These are phyloP conservation scores for Dasypolia templi DNA, from an alignment of 2,888 invertebrate genomes.

Conservation along the genomic window DNA sequence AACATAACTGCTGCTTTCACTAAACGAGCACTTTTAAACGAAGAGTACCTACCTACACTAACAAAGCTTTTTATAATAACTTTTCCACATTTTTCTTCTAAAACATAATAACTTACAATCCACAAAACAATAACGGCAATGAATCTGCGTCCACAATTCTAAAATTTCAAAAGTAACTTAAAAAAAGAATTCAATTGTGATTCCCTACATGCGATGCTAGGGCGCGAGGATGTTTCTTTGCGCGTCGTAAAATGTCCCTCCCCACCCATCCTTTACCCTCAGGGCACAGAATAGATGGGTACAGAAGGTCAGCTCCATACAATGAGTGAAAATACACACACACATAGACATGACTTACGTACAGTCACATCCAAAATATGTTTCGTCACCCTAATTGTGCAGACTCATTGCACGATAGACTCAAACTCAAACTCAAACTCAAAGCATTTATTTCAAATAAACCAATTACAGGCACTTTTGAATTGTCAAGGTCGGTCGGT, in stretches of 20 bases:
- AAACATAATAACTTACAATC: conserved; percentile 37
- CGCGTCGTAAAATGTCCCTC: conserved; percentile 68
- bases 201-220: conserved; percentile 65
- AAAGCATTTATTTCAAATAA: too few species aligned
- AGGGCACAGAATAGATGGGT: not conserved
- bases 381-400: too few species aligned
- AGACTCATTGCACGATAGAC: too few species aligned
- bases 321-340: not conserved
- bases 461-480: too few species aligned
- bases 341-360: not conserved
- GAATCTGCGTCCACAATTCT: conserved; percentile 63
- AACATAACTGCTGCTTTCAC: not conserved
- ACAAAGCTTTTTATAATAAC: not conserved
- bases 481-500: too few species aligned
- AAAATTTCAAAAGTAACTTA: conserved; percentile 62
- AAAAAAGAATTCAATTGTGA: conserved; percentile 72
- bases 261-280: conserved; percentile 34
- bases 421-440: too few species aligned
- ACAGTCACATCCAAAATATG: too few species aligned
- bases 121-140: conserved; percentile 56
- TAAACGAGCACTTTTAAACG: not conserved
- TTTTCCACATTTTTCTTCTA: not conserved
- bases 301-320: conserved; percentile 9
- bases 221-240: conserved; percentile 66
- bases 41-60: not conserved